Evolutionary conservation across 2,888 invertebrate species (phyloP), one percentile per base, ranked within the genome.

Genomic region (Trichopria drosophilae): DNA sequence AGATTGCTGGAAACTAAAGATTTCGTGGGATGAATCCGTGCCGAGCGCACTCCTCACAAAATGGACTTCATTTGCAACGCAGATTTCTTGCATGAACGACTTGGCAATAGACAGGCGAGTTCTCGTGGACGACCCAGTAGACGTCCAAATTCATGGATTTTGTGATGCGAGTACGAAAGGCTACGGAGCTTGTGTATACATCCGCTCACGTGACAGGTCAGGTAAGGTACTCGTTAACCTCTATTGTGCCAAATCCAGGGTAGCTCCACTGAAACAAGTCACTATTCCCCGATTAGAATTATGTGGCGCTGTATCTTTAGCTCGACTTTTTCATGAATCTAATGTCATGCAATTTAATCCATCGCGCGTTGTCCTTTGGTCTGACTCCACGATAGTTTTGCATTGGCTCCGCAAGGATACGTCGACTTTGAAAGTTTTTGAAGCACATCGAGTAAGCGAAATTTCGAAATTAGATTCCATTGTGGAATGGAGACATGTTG

Each of bases 21-120:
- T 55, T 6, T 36, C 39, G 2, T 60, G 58, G 58, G 57, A 60
- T 10, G 55, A 57, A 28, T 51, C 55, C 0, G 42, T 58, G 3
- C 53, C 57, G 4, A 41, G 42, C 9, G 23, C 29, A 4, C 20
- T 56, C 3, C 34, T 48, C 7, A 53, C 50, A 0, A 18, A 20
- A 3, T 57, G 54, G 56, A 19, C 6, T 5, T 10, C 16, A 2
- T 54, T 57, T 35, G 29, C 35, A 4, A 35, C 16, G 1, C 46
- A 57, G 28, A 12, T 55, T 2, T 7, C 5, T 16, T 12, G 36
- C 5, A 39, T 51, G 3, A 44, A 51, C 16, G 29, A 57, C 26
- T 22, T 44, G 1, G 36, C 29, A 5, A 45, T 56, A n/a, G 36
- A 44, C 3, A 40, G 45, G 12, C 34, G 19, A 7, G 9, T 44